Evolutionary conservation across 2,888 invertebrate species (phyloP).

Genomic region (Rhynchonema sp.): DNA sequence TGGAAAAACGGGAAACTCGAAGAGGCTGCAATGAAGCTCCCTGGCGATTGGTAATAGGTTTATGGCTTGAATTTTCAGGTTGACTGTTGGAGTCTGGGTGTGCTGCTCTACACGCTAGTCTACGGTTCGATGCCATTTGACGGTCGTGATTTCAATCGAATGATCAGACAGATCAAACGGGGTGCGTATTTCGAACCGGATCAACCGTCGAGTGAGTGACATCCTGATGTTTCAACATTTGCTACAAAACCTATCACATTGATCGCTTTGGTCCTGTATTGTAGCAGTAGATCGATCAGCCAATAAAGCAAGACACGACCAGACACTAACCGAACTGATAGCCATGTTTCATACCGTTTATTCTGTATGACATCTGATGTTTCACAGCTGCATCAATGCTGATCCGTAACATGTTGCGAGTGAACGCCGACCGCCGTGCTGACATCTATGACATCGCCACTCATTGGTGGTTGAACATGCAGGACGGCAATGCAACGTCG

Average conservation of each 20-base stretch:
- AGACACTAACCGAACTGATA: too few species aligned
- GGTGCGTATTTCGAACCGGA: constrained; percentile 94
- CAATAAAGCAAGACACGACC: too few species aligned
- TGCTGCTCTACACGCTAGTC: constrained; percentile 84
- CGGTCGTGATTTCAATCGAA: constrained; percentile 86
- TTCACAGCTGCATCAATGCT: constrained; percentile 67
- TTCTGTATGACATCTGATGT: too few species aligned
- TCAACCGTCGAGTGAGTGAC: constrained; percentile 46
- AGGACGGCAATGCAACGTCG: constrained; percentile 23
- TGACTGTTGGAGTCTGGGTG: constrained; percentile 66
- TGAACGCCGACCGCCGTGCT: constrained; percentile 67
- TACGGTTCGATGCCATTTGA: constrained; percentile 99
- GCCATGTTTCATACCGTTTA: too few species aligned
- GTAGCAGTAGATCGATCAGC: too few species aligned
- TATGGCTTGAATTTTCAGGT: too few species aligned
- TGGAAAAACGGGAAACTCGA: too few species aligned
- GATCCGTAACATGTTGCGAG: constrained; percentile 80
- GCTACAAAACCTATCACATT: neutral
- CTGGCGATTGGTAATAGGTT: too few species aligned
- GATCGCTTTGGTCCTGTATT: neutral
- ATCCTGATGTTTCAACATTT: neutral
- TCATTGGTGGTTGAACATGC: constrained; percentile 81
- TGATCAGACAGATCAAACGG: constrained; percentile 86
- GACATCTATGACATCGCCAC: constrained; percentile 80
- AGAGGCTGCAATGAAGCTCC: too few species aligned